Evolutionary conservation across 2,888 invertebrate genomes (phyloP), one percentile per base, ranked within the genome.

Genomic region (Apotomis capreana): DNA sequence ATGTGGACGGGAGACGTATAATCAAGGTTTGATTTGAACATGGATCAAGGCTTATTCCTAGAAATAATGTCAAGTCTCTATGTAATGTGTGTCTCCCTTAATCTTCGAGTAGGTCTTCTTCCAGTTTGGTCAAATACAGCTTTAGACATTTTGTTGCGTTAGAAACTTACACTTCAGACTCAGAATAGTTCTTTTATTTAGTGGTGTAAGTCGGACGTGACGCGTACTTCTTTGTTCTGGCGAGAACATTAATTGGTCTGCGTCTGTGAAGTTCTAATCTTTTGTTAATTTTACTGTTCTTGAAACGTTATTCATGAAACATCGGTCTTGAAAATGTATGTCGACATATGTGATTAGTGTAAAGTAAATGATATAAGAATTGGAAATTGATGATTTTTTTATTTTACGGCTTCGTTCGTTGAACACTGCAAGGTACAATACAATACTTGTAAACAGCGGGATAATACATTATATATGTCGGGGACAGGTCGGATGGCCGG

Each of bases 261-360:
- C 58, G 68, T 71, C 71, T 62, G 62, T 68, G 10, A 71, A 71
- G 61, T 71, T 70, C 55, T 57, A 49, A 67, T 70, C 62, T 69
- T 61, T 60, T 54, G 59, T 65, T 65, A n/a, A 1, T 36, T 8
- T 8, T 62, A 51, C 36, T 37, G 15, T 68, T 40, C 37, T 37
- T 59, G 15, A 26, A 26, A 26, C 26, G 2, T 26, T 26, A 2
- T 26, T 26, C 26, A 26, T 26, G 26, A 26, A 26, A 26, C 26
- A 26, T 26, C 26, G 26, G 5, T 49, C 1, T 9, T 9, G 9
- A 49, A 49, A 26, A 26, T 26, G 1, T 1, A 26, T 26, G 26
- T 26, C 26, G 26, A 26, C 26, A 26, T 26, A 26, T 26, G 26
- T n/a, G n/a, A n/a, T n/a, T n/a, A n/a, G n/a, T n/a, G n/a, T n/a